These are phyloP conservation scores for Passerculus sandwichensis DNA, from an alignment of 2,797 vertebrate genomes.

Conservation along the genomic window DNA sequence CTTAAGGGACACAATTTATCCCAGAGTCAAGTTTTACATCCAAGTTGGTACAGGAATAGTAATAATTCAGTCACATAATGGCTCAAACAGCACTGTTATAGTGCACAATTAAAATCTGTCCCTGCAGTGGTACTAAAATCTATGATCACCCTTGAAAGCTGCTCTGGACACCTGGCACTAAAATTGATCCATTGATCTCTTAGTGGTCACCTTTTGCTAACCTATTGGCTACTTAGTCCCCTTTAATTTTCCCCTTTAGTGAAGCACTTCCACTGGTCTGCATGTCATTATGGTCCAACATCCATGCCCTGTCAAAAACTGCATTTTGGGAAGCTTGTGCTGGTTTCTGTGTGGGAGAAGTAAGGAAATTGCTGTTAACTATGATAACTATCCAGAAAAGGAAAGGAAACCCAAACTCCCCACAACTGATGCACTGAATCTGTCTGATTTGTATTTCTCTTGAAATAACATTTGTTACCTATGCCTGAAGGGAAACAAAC, in stretches of 20 bases:
- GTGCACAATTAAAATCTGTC: slow-evolving; percentile 31
- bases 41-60: not conserved
- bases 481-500: not conserved
- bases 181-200: not conserved
- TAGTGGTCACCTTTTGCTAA: slow-evolving; percentile 42
- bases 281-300: not conserved
- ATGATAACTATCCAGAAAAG: not conserved
- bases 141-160: slow-evolving; percentile 26
- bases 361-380: not conserved
- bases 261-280: not conserved
- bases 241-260: slow-evolving; percentile 12
- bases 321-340: not conserved
- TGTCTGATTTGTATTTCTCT: not conserved
- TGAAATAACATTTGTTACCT: not conserved
- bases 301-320: not conserved
- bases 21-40: not conserved
- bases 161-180: not conserved
- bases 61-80: not conserved
- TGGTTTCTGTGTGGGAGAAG: not conserved
- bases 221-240: slow-evolving; percentile 8
- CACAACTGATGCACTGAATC: not conserved
- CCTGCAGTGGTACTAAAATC: slow-evolving; percentile 1
- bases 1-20: not conserved
- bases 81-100: not conserved
- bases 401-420: not conserved